phyloP scores from a whole-genome alignment of 2,888 invertebrate genomes.

The Molanna angustata region DNA sequence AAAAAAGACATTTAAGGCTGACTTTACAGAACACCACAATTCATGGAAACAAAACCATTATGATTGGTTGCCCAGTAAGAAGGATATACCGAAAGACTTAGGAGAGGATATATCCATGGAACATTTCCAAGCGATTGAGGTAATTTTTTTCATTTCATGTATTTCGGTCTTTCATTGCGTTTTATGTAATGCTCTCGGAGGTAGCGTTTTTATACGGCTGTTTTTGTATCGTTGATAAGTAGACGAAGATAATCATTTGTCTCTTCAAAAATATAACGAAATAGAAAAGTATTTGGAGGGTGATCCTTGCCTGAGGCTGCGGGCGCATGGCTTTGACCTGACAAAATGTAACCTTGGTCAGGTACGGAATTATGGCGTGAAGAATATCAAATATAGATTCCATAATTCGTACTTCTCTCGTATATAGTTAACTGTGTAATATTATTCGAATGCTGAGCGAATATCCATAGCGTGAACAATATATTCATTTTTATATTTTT shows the following conservation, averaged over 20 bases:
- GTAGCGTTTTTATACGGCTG: too few species aligned
- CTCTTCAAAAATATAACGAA: constrained; percentile 14
- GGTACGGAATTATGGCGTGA: constrained; percentile 17
- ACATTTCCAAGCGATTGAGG: constrained; percentile 46
- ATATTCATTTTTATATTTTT: background rate
- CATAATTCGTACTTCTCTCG: constrained; percentile 9
- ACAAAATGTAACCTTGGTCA: constrained; percentile 22
- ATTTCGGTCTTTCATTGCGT: too few species aligned
- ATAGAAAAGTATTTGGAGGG: constrained; percentile 18
- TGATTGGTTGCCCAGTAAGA: constrained; percentile 50
- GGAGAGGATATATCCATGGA: constrained; percentile 43
- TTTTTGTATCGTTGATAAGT: too few species aligned
- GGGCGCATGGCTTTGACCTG: constrained; percentile 27
- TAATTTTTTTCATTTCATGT: constrained; percentile 39
- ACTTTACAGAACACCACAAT: constrained; percentile 43
- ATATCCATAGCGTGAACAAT: constrained; percentile 13
- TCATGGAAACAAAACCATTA: constrained; percentile 46
- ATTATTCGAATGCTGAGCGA: too few species aligned
- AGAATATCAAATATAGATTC: constrained; percentile 15
- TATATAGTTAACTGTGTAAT: background rate
- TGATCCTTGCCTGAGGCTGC: constrained; percentile 26
- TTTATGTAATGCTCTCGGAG: too few species aligned
- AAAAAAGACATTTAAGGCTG: constrained; percentile 44
- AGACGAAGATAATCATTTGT: too few species aligned
- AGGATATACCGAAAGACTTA: constrained; percentile 50